A percentile compares a stretch with the other conserved stretches of the same genome.
These are phyloP conservation scores for Hyposmocoma kahamanoa DNA, from an alignment of 1,140 invertebrate species.

Conservation along the genomic window DNA sequence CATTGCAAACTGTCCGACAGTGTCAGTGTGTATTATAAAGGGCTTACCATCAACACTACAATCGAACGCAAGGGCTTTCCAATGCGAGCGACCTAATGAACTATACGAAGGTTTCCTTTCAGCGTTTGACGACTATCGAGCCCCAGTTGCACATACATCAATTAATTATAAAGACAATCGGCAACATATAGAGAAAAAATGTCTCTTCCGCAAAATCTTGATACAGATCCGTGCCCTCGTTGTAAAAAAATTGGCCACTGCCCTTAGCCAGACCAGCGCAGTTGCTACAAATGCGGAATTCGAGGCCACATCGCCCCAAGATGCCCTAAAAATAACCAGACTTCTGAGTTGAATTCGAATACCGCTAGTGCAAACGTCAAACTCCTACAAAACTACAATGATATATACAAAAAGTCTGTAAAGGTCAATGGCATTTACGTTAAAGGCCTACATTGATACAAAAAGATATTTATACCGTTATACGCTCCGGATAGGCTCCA, in stretches of 20 bases:
- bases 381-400: slow-evolving; percentile 10
- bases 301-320: slow-evolving; percentile 20
- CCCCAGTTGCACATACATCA: neutral
- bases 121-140: slow-evolving; percentile 21
- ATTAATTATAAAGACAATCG: neutral
- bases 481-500: too few species aligned
- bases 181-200: neutral
- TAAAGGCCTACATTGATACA: slow-evolving; percentile 15
- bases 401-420: slow-evolving; percentile 11
- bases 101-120: slow-evolving; percentile 31
- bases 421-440: slow-evolving; percentile 13
- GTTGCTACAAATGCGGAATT: slow-evolving; percentile 23
- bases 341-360: neutral
- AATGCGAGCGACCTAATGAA: slow-evolving; percentile 27
- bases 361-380: slow-evolving; percentile 12
- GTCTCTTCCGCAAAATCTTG: slow-evolving; percentile 6
- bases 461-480: too few species aligned
- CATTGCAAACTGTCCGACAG: slow-evolving; percentile 32
- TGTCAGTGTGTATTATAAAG: slow-evolving; percentile 38
- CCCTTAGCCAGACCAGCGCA: slow-evolving; percentile 14
- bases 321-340: neutral
- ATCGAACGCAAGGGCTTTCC: slow-evolving; percentile 32
- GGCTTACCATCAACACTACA: slow-evolving; percentile 31
- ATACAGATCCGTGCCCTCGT: slow-evolving; percentile 20
- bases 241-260: slow-evolving; percentile 29